Evolutionary conservation across 1,140 invertebrate species (phyloP).

Genomic region (Pemphigus obesinymphae): DNA sequence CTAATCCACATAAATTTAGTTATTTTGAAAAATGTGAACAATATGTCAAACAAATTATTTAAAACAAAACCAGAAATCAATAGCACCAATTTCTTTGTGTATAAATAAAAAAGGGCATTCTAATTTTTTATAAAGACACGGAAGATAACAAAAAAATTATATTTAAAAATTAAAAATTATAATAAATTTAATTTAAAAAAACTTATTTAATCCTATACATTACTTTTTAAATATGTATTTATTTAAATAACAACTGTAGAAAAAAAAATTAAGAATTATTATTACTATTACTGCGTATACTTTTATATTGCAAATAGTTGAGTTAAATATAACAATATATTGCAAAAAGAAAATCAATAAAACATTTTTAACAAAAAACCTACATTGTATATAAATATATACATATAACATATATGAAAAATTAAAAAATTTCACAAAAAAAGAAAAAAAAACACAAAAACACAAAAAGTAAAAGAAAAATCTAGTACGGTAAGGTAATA

Average conservation of each 20-base stretch:
- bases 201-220: background rate
- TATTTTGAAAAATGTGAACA: background rate
- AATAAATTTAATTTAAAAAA: constrained; percentile 3
- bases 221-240: background rate
- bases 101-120: constrained; percentile 3
- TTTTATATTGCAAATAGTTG: constrained; percentile 36
- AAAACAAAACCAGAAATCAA: constrained; percentile 4
- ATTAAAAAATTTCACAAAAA: background rate
- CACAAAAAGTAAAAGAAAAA: constrained; percentile 13
- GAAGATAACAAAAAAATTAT: background rate
- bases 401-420: background rate
- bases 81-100: constrained; percentile 29
- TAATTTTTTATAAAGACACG: constrained; percentile 2
- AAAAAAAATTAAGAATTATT: background rate
- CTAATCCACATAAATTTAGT: background rate
- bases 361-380: background rate
- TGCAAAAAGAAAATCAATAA: background rate
- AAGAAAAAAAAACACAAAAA: background rate
- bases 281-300: constrained; percentile 35
- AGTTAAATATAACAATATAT: constrained; percentile 26
- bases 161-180: background rate
- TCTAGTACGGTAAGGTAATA: constrained; percentile 10
- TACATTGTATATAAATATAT: background rate
- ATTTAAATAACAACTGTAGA: constrained; percentile 20
- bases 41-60: background rate